Percentiles rank a stretch among this genome's conserved stretches.
phyloP scores from a whole-genome alignment of 2,797 vertebrate species.

The Onychomys leucogaster region DNA sequence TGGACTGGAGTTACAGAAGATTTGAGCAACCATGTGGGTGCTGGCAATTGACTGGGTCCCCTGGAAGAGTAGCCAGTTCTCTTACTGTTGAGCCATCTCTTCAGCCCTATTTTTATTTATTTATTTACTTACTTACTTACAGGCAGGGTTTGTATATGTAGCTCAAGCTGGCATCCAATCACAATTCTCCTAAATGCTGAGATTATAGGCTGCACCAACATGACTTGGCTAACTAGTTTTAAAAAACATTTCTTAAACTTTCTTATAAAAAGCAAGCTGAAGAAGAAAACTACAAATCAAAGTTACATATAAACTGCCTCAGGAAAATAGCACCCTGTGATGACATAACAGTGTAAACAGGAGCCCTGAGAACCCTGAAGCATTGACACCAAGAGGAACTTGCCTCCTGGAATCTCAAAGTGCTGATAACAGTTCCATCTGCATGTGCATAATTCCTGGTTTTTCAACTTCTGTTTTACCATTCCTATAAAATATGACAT shows the following conservation, averaged over 20 bases:
- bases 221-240: background rate
- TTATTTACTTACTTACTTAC: too few species aligned
- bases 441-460: background rate
- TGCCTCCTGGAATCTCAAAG: background rate
- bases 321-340: constrained; percentile 10
- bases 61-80: background rate
- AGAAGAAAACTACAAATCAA: constrained; percentile 52
- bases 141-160: background rate
- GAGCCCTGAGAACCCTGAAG: background rate
- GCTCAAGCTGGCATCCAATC: background rate
- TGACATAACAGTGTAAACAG: background rate
- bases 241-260: constrained; percentile 52
- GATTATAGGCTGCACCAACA: background rate
- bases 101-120: background rate
- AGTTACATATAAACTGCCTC: constrained; percentile 21
- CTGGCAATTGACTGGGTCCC: background rate
- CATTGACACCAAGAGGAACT: background rate
- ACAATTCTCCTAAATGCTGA: background rate
- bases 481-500: constrained; percentile 7
- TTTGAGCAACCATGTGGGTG: background rate
- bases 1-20: background rate
- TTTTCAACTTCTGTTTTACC: background rate
- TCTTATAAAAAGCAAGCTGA: constrained; percentile 44
- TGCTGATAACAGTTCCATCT: background rate
- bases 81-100: background rate